These are phyloP conservation scores for Apis florea DNA, from an alignment of 1,140 invertebrate species.

Conservation along the genomic window DNA sequence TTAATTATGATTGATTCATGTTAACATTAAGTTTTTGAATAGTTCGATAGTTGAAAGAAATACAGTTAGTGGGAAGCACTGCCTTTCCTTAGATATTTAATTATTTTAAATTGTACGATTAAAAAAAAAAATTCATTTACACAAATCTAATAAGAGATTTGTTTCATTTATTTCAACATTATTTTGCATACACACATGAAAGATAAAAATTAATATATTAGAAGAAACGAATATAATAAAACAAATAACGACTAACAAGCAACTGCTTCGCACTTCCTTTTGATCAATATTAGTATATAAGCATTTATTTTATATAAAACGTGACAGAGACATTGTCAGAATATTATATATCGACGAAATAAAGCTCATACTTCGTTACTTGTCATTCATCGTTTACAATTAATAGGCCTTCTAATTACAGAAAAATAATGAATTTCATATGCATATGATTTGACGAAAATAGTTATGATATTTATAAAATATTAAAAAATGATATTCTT, in stretches of 20 bases:
- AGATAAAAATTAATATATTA: not conserved
- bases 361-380: slow-evolving; percentile 18
- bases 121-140: not conserved
- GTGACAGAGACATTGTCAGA: slow-evolving; percentile 5
- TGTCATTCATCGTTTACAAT: not conserved
- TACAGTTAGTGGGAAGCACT: slow-evolving; percentile 77
- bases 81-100: slow-evolving; percentile 50
- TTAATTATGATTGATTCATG: slow-evolving; percentile 77
- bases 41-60: slow-evolving; percentile 75
- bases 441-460: not conserved
- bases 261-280: slow-evolving; percentile 35
- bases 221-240: too few relatives aligned
- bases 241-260: slow-evolving; percentile 14
- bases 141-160: not conserved
- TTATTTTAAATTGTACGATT: not conserved
- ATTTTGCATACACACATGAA: not conserved
- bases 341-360: slow-evolving; percentile 13
- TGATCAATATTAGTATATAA: slow-evolving; percentile 33
- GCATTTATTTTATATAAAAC: slow-evolving; percentile 26
- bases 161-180: not conserved
- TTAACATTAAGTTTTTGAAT: slow-evolving; percentile 72
- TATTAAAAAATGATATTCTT: not conserved
- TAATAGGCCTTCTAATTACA: slow-evolving; percentile 13
- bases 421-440: not conserved
- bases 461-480: not conserved